phyloP scores from a whole-genome alignment of 2,113 vertebrate genomes.

The Grantiella picta region DNA sequence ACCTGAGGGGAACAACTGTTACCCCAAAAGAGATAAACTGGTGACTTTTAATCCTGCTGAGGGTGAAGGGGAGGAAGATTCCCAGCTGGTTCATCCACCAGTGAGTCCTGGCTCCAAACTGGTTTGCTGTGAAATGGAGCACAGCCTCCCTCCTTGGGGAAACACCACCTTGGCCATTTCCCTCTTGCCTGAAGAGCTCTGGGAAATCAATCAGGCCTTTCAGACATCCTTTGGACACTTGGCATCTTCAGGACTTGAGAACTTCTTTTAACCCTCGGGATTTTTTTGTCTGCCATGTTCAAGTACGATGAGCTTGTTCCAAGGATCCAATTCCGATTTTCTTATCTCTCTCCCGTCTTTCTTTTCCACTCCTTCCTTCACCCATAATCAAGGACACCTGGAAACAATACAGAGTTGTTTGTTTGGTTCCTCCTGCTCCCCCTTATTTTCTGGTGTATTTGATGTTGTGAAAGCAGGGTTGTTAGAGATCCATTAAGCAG shows the following conservation, averaged over 20 bases:
- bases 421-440: not conserved
- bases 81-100: not conserved
- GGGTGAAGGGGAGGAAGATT: not conserved
- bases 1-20: not conserved
- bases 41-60: not conserved
- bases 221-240: not conserved
- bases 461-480: slow-evolving; percentile 48
- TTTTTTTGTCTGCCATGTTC: slow-evolving; percentile 30
- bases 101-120: not conserved
- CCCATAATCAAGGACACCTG: slow-evolving; percentile 51
- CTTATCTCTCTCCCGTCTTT: not conserved
- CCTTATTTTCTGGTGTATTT: slow-evolving; percentile 53
- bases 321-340: slow-evolving; percentile 32
- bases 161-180: not conserved
- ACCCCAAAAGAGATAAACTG: not conserved
- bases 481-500: slow-evolving; percentile 59
- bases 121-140: not conserved
- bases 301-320: not conserved
- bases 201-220: not conserved
- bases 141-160: rapidly evolving
- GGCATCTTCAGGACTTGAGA: not conserved
- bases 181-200: not conserved
- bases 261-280: not conserved
- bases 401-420: slow-evolving; percentile 49
- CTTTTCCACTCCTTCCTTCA: not conserved